These are phyloP conservation scores for Eledona agricola DNA, from an alignment of 2,888 invertebrate genomes.

Conservation along the genomic window DNA sequence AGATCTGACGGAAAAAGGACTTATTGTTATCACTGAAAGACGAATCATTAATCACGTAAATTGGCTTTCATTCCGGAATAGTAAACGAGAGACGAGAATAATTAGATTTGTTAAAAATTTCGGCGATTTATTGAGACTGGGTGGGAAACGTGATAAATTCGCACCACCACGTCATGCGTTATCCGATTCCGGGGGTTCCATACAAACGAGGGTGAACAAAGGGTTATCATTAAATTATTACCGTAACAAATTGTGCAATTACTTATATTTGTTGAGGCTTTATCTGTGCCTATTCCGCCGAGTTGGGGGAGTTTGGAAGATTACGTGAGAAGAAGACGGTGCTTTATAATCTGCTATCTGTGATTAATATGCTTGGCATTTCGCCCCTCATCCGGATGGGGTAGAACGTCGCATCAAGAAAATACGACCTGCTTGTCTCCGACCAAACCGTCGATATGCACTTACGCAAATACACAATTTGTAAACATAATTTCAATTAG, in stretches of 20 bases:
- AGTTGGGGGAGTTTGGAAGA: constrained; percentile 13
- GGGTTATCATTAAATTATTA: constrained; percentile 38
- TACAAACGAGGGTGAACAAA: constrained; percentile 31
- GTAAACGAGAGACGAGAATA: constrained; percentile 18
- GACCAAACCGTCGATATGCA: too few species aligned
- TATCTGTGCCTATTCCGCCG: constrained; percentile 28
- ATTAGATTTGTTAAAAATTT: constrained; percentile 23
- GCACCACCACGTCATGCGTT: too few species aligned
- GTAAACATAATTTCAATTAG: too few species aligned
- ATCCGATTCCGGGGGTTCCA: constrained; percentile 8
- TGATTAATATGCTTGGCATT: constrained; percentile 25
- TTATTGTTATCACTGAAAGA: constrained; percentile 39
- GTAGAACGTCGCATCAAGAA: too few species aligned
- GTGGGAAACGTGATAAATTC: too few species aligned
- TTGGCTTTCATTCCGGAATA: constrained; percentile 35
- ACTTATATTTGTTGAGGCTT: constrained; percentile 36
- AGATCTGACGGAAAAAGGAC: constrained; percentile 22
- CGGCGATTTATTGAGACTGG: constrained; percentile 17
- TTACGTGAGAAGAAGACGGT: constrained; percentile 25
- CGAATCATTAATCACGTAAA: constrained; percentile 37
- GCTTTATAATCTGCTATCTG: constrained; percentile 33
- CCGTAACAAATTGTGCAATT: constrained; percentile 38
- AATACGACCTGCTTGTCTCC: too few species aligned
- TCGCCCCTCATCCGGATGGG: constrained; percentile 19
- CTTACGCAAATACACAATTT: too few species aligned